Evolutionary conservation across 2,797 vertebrate species (phyloP).

Genomic region (Loris lydekkerianus): DNA sequence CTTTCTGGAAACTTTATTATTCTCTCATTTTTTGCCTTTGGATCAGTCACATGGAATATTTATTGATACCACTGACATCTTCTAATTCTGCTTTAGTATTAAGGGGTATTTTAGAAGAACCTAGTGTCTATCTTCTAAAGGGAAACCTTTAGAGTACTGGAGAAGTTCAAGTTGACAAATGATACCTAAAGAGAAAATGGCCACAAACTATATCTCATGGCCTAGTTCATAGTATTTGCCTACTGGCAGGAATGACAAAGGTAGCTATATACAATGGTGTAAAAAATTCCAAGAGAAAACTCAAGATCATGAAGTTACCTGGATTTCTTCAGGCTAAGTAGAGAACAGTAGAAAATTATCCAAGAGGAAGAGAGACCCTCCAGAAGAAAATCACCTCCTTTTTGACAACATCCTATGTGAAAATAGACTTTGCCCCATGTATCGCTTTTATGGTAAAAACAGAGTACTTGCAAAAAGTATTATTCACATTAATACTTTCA

Average conservation of each 20-base stretch:
- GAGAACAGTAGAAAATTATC: neutral
- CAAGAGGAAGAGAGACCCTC: neutral
- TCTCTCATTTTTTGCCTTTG: neutral
- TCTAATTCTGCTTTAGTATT: slow-evolving; percentile 10
- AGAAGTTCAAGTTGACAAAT: neutral
- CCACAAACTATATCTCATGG: neutral
- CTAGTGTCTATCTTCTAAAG: neutral
- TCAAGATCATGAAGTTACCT: neutral
- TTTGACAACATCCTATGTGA: slow-evolving; percentile 13
- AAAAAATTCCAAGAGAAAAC: slow-evolving; percentile 47
- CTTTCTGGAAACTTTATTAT: neutral
- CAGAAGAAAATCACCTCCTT: slow-evolving; percentile 8
- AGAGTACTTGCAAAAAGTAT: neutral
- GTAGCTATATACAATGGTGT: neutral
- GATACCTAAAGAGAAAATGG: slow-evolving; percentile 1
- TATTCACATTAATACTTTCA: neutral
- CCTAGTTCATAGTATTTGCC: neutral
- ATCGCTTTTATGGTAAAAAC: neutral
- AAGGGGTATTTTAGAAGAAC: neutral
- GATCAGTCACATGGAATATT: neutral
- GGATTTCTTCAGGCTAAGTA: neutral
- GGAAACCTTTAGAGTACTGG: neutral
- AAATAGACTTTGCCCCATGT: neutral
- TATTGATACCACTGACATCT: neutral
- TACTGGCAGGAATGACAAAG: neutral